Percentiles rank a stretch among this genome's conserved stretches.
phyloP scores from a whole-genome alignment of 2,888 invertebrate genomes.

The Nephrotoma guestfalica region DNA sequence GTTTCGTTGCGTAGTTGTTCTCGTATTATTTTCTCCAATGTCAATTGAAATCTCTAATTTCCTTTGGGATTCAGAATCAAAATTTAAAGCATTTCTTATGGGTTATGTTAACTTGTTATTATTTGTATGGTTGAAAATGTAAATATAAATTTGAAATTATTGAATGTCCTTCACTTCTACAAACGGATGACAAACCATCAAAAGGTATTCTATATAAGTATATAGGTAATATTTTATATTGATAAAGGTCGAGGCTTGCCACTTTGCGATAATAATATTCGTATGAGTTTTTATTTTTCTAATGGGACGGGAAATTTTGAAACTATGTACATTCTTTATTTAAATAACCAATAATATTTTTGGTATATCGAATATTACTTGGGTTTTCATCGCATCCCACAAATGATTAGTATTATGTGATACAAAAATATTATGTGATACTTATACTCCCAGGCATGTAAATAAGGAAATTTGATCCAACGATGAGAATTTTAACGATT shows the following conservation, averaged over 20 bases:
- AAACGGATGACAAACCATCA: too few species aligned
- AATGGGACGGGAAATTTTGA: too few species aligned
- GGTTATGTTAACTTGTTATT: neutral
- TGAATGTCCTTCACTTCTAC: neutral
- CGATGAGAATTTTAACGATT: neutral
- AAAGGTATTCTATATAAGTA: too few species aligned
- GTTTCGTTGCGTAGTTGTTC: neutral
- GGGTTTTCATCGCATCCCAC: neutral
- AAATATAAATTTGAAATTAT: neutral
- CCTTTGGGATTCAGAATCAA: neutral
- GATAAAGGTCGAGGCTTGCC: too few species aligned
- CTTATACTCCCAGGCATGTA: neutral
- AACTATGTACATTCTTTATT: neutral
- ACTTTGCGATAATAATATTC: too few species aligned
- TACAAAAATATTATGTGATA: neutral
- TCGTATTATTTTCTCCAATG: neutral
- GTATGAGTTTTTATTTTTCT: too few species aligned
- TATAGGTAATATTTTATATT: too few species aligned
- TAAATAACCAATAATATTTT: neutral
- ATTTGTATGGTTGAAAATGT: neutral
- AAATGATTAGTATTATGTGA: neutral
- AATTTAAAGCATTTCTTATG: neutral
- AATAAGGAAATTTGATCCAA: neutral
- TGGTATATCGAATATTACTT: neutral
- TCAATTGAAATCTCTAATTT: neutral